Evolutionary conservation across 2,113 vertebrate genomes (phyloP), one percentile per base, ranked within the genome.

Genomic region (Sporophila hypoxantha): DNA sequence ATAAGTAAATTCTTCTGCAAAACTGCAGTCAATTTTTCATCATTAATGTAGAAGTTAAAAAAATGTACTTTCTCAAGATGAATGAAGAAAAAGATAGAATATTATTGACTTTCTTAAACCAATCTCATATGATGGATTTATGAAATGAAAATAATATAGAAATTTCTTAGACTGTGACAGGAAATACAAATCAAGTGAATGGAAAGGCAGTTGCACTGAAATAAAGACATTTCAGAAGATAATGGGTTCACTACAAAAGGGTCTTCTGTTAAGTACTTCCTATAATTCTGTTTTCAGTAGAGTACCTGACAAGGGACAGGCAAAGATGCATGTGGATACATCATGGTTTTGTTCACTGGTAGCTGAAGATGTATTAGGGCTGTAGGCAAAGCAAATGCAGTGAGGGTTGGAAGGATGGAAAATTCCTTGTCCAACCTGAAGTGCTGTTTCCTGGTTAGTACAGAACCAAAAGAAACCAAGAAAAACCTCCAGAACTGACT

Each of bases 201-300:
- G 39, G 55, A 88, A 82, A 73, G 17, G 39, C 81, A 77, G 37
- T 68, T 80, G 49, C 29, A 30, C 53, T 68, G 57, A 67, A 88
- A 88, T 91, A 86, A 65, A 93, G 80, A 68, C 44, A 57, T 92
- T 92, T 77, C 18, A 64, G 49, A 66, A 91, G 73, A 85, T 26
- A 74, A 70, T 77, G 66, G 18, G 29, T 71, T 83, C 20, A 30
- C 61, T 78, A 25, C 32, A 68, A 61, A 88, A 88, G 10, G 23
- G 11, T 81, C 34, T 75, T 87, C 53, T 61, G 50, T 65, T 82
- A 89, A 83, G 29, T 68, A n/a, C 26, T 71, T 77, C 39, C 30
- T 87, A 12, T 56, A 90, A 79, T 76, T 86, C 29, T 88, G n/a
- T 39, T 76, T 69, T 36, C 30, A 73, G 11, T 34, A 55, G 42